Percentiles rank a stretch among this genome's conserved stretches.
Conservation (phyloP, 2,888 invertebrate genomes). For the Agapetus fuscipes region DNA sequence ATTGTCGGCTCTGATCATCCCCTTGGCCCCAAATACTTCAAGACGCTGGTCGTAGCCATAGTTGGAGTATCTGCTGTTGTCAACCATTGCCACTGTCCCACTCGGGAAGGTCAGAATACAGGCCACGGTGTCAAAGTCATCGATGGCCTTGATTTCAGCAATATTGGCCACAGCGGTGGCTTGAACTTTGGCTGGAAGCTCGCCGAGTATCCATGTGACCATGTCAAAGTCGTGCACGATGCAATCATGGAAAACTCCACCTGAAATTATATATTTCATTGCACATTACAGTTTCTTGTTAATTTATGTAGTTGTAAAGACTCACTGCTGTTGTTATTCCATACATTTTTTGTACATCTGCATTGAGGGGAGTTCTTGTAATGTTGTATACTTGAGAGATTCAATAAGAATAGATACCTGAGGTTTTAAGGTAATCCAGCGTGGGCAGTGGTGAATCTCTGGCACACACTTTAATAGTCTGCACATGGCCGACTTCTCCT, state of each 20-base stretch:
- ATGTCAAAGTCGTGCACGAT: constrained; percentile 61
- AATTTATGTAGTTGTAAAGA: too few species aligned
- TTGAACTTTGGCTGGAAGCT: constrained; percentile 48
- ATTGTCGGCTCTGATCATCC: constrained; percentile 46
- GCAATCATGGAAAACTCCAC: constrained; percentile 61
- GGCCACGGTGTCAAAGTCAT: constrained; percentile 55
- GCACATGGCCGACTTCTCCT: constrained; percentile 53
- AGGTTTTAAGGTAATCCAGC: constrained; percentile 48
- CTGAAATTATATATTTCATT: constrained; percentile 27
- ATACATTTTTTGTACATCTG: too few species aligned
- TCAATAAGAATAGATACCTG: too few species aligned
- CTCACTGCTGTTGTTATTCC: too few species aligned
- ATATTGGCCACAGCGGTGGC: constrained; percentile 45
- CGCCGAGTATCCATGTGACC: constrained; percentile 53
- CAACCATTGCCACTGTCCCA: constrained; percentile 52
- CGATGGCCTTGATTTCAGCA: constrained; percentile 47
- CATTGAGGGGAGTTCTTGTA: not conserved
- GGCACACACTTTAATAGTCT: constrained; percentile 51
- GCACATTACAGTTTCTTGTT: not conserved
- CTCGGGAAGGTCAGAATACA: constrained; percentile 51
- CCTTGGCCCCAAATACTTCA: constrained; percentile 54
- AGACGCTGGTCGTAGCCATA: constrained; percentile 63
- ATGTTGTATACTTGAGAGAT: too few species aligned
- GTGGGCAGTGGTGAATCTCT: constrained; percentile 57
- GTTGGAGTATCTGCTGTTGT: constrained; percentile 49